These are phyloP conservation scores for Chiloscyllium plagiosum DNA, from an alignment of 2,113 vertebrate species.

Conservation along the genomic window DNA sequence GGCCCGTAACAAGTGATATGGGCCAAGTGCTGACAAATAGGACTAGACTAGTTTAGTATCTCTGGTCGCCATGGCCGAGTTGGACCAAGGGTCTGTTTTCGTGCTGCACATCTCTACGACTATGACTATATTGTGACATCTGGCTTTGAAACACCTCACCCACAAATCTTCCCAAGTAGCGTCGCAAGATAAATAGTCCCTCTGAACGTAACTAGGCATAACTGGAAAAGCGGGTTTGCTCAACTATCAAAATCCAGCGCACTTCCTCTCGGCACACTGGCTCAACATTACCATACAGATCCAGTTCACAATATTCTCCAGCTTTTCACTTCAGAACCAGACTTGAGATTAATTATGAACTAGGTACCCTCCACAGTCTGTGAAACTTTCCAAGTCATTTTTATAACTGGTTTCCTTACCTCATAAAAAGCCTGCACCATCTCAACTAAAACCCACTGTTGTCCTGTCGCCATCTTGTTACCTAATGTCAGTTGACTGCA, in stretches of 20 bases:
- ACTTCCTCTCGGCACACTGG: not conserved
- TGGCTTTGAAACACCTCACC: not conserved
- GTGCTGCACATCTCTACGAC: too few relatives aligned
- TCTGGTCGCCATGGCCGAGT: too few relatives aligned
- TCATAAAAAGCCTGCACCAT: slow-evolving; percentile 94
- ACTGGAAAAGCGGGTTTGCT: not conserved
- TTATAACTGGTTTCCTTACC: slow-evolving; percentile 52
- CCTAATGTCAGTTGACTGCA: not conserved
- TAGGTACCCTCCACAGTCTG: not conserved
- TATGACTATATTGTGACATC: not conserved
- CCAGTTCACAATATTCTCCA: not conserved
- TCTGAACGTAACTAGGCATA: not conserved
- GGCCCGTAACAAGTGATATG: too few relatives aligned
- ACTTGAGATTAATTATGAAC: not conserved
- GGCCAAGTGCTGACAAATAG: too few relatives aligned
- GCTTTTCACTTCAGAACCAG: not conserved
- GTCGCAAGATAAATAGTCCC: not conserved
- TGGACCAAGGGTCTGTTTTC: too few relatives aligned
- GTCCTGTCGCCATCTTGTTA: slow-evolving; percentile 64
- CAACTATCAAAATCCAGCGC: not conserved
- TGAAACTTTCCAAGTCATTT: not conserved
- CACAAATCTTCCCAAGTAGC: not conserved
- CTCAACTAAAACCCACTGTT: slow-evolving; percentile 94
- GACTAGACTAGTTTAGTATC: too few relatives aligned
- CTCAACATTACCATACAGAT: not conserved